Evolutionary conservation across 2,113 vertebrate species (phyloP), one percentile per base, ranked within the genome.

Genomic region (Galbula dea): DNA sequence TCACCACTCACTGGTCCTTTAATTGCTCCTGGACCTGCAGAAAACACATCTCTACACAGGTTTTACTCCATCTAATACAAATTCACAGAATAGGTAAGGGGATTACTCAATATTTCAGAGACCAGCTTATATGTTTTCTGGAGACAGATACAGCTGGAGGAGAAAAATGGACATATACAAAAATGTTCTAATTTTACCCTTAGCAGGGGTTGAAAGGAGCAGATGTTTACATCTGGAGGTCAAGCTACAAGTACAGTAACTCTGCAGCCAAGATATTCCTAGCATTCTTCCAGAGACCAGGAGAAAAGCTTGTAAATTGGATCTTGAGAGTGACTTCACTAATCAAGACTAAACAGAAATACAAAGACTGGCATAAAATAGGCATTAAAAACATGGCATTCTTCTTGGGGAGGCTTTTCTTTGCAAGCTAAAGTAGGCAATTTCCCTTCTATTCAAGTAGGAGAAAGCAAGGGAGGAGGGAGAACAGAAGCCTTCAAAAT

Each of bases 211-310:
- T 19, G 22, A 87, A 62, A n/a, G 23, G 49, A 96, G 19, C 86
- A 93, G 71, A 85, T 89, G 86, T 89, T 93, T 96, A 76, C 67
- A 87, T 82, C 81, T 91, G 93, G 79, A 91, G 43, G 74, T 94
- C 83, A 76, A 77, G 46, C 71, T 69, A 68, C 41, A 92, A 73
- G 58, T 61, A 82, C 34, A 66, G 23, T 76, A 87, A 55, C 84
- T 55, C 67, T 73, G 41, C 71, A 94, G 72, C 67, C 6, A 34
- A 82, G 46, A 86, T 95, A 93, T 89, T 67, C 15, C 88, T 90
- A 36, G n/a, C 54, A 73, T 90, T 89, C 55, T 63, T 90, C 43
- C 7, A 9, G 54, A 36, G 43, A 92, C 29, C 30, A 59, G 77
- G 78, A 90, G 55, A 77, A 85, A 10, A 63, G 49, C 71, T 83